Base-by-base conservation (phyloP, 2,888 invertebrate genomes). In the Aphelenchoides bicaudatus region DNA sequence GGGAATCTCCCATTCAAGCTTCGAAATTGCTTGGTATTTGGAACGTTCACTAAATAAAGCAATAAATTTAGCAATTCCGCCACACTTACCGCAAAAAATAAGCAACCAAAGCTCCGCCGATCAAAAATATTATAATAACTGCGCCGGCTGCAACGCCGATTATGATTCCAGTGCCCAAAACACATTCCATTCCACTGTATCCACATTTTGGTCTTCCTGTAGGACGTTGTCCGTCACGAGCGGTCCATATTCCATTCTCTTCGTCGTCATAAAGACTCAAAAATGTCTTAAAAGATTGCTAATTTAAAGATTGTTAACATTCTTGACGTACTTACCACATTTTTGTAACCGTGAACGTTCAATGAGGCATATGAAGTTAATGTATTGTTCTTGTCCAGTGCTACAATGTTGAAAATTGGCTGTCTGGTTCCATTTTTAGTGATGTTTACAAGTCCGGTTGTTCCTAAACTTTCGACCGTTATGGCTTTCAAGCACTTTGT, bases 1-100 rank as follows among this genome's bases (percentile, higher is more conserved):
- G 25, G 68, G 67, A 19, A 71, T 65, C 46, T 68, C 63, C 63
- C 71, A 71, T 10, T 67, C 61, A 8, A 59, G 49, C 21, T 68
- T 62, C 43, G 61, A 61, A 19, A 64, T 50, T 38, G 66, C 64
- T 23, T 65, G 58, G 51, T 71, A 68, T 38, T 54, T 57, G 23
- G 61, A 49, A 54, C 55, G 58, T 58, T 70, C 48, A 55, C 61
- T 54, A 57, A 49, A 59, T 58, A 59, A 43, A 28, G 28, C 19
- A 19, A n/a, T n/a, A n/a, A n/a, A n/a, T n/a, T n/a, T n/a, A n/a
- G n/a, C n/a, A n/a, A n/a, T n/a, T n/a, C n/a, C n/a, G n/a, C n/a
- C n/a, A n/a, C n/a, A 27, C 25, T 61, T 2, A 56, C 62, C 56
- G 30, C 16, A 58, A 29, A 28, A 62, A 34, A 63, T 63, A 59